Conservation (phyloP, 2,113 vertebrate genomes). For the Ovis canadensis region DNA sequence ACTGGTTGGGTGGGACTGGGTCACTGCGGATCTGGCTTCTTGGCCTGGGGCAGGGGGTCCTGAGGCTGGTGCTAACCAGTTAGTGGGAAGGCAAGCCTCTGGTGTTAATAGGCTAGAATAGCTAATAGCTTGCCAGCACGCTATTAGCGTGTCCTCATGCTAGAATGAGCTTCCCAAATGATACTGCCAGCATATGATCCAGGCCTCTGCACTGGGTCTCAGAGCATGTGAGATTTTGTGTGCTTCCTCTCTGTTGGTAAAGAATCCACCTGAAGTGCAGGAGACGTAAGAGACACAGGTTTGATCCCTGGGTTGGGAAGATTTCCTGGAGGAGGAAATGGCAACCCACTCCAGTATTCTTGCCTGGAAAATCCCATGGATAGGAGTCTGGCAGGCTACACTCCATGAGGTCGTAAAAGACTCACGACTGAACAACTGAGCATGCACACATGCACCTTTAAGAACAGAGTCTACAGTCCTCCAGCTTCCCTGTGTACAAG, state of each 20-base stretch:
- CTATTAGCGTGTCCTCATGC: not conserved
- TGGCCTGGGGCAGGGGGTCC: no score
- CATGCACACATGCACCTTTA: not conserved
- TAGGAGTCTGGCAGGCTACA: not conserved
- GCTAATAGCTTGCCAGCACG: not conserved
- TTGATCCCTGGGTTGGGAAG: not conserved
- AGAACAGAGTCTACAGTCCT: not conserved
- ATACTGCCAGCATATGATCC: not conserved
- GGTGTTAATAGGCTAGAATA: not conserved
- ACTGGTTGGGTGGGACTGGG: not conserved
- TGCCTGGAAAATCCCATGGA: not conserved
- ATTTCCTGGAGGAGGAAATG: not conserved
- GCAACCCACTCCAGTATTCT: not conserved
- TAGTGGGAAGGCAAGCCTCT: not conserved
- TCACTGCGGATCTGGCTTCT: not conserved
- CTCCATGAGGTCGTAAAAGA: not conserved
- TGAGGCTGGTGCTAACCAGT: not conserved
- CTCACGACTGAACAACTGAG: not conserved
- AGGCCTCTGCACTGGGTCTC: not conserved
- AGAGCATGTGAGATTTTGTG: not conserved
- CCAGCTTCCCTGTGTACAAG: not conserved
- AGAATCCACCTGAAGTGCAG: not conserved
- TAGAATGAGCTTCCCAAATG: not conserved
- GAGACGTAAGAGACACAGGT: not conserved
- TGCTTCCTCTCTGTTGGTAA: not conserved